Base-by-base conservation (phyloP, 2,113 vertebrate genomes). In the Talpa occidentalis region DNA sequence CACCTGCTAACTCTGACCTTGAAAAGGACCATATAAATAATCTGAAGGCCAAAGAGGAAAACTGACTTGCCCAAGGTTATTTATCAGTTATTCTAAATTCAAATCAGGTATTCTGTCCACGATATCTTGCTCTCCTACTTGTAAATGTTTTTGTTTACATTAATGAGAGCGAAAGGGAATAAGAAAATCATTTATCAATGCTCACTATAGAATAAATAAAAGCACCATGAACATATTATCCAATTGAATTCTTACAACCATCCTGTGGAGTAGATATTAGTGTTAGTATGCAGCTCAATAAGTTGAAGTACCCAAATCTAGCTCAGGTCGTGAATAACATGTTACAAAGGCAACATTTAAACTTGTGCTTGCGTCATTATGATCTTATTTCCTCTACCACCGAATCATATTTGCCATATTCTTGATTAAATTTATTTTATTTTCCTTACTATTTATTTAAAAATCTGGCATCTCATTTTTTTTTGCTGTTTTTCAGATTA, bases 341-440 rank as follows among this genome's bases (percentile, higher is more conserved):
- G 3, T 81, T 81, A 40, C 0, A 54, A 56, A 91, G 49, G 42
- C 3, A 92, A 44, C 28, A 30, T 69, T 93, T 79, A 59, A 5
- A 44, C 35, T 37, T 84, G 35, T 70, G 54, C 10, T 66, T 93
- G 44, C 85, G 16, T 72, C 32, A 62, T 40, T 80, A 35, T 49
- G 30, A 69, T 49, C 19, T 30, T 81, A 6, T 88, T 94, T 88
- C 44, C 28, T 74, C 7, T 82, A 26, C 6, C 44, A 49, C 37
- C 17, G 66, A 49, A 70, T 84, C 26, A 72, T 30, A 56, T 73
- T 12, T 42, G 14, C 17, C 26, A 67, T 95, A 77, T 93, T 76
- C 35, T 87, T 89, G 10, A 66, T 87, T 72, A n/a, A 79, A 70
- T 92, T 92, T 10, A 62, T 80, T 95, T 79, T 70, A 62, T 70